Base-by-base conservation (phyloP, 37 sponge, comb jelly and placozoan genomes). In the Beroe ovata region DNA sequence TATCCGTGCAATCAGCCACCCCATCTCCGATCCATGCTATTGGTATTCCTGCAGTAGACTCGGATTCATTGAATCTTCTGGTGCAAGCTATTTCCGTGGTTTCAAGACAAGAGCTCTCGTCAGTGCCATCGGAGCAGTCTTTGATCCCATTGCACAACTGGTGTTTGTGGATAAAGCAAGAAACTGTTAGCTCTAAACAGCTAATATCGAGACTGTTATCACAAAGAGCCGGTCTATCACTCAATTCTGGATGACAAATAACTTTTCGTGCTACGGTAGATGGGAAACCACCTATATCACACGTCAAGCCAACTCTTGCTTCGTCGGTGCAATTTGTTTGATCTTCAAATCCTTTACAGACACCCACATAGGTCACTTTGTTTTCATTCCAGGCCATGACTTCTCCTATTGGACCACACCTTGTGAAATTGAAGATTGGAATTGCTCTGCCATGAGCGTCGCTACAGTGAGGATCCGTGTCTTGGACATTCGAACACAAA, bases 371-470 rank as follows among this genome's bases (percentile, higher is more conserved):
- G 23, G 63, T 28, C 8, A 62, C 29, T 62, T 23, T 21, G 4
- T 62, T 25, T n/a, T 8, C 8, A 4, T 25, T 62, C 28, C 63
- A 28, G 63, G 18, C 11, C 16, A 58, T 19, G 11, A 58, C 18
- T 11, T 58, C 11, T 18, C 59, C 16, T 6, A 62, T 62, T 3
- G 63, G 63, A 25, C 63, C 63, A 62, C 63, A 62, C 21, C 63
- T 62, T 62, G 63, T n/a, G 29, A 62, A 62, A 62, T 62, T 62
- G 63, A 62, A 62, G 3, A 62, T n/a, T n/a, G 63, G 63, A 28
- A 62, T 62, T 62, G 54, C 11, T 47, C 11, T 47, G 54, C 54
- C 54, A 47, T 47, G 11, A 47, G 6, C 11, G 54, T 11, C 11
- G 11, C 11, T 11, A 47, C 54, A 47, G 54, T 47, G 54, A 47